Base-by-base conservation (phyloP, 2,888 invertebrate genomes). In the Conistra vaccinii region DNA sequence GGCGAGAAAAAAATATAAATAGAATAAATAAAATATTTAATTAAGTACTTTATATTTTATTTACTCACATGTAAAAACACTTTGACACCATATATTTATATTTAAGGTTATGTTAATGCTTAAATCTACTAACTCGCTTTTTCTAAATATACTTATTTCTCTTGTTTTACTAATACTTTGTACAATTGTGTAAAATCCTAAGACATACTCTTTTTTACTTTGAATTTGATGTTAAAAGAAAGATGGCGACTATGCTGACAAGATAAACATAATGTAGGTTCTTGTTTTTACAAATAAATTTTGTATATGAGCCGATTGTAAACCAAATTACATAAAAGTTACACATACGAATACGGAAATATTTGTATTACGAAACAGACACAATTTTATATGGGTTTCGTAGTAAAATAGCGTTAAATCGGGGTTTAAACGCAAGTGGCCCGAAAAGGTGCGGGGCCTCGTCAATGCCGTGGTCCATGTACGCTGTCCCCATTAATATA, bases 71-170 rank as follows among this genome's bases (percentile, higher is more conserved):
- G 71, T 68, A 65, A 80, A 71, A 78, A 78, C 72, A 83, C 78
- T 77, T 82, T 80, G 72, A 72, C 58, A 68, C 17, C 2, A 2
- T 57, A 57, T 45, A 17, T 61, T 57, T 65, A 69, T 45, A 42
- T 69, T 61, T 55, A 65, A 42, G 55, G 17, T 82, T 62, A 58
- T 51, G 26, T 55, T 68, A 70, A 70, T 32, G 78, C 83, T 78
- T 80, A 53, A 29, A 58, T 26, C 39, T 48, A 78, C 63, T 78
- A 83, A 83, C 67, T 60, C 17, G 78, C 67, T 80, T 68, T n/a
- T 57, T 48, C 17, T 53, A 78, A 76, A 61, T 26, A 14, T 62
- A 48, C 2, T 66, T 55, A 32, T 58, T 45, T 29, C 23, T 14
- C 6, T 48, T 62, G 32, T 48, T 42, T 77, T 42, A 65, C 45